Evolutionary conservation across 2,113 vertebrate species (phyloP), one percentile per base, ranked within the genome.

Genomic region (Siniperca knerii): DNA sequence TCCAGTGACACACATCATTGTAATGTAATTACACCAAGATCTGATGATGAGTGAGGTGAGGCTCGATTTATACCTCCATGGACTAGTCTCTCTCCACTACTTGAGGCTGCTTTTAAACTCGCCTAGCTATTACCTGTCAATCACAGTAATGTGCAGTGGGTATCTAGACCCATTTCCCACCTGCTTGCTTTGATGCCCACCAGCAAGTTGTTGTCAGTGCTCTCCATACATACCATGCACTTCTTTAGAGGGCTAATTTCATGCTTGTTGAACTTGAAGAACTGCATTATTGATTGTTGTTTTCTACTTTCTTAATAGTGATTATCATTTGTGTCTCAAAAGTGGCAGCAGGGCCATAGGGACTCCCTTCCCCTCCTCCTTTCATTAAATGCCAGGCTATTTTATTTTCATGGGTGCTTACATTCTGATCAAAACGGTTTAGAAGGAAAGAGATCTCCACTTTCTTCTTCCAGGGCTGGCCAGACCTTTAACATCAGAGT

Each of bases 201-300:
- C 81, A 84, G 81, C 68, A 89, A 72, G 66, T 73, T 86, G 79
- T 87, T 91, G 88, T 86, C 79, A 82, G 86, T 82, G 69, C 76
- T 68, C 60, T 79, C 72, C 61, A 81, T 86, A 81, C 79, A 73
- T 42, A 72, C 73, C 55, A 29, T 87, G 74, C 71, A 62, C 81
- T 76, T 85, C 83, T 88, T 60, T 60, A 82, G 81, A 77, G 75
- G 84, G 84, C 77, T 94, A 91, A 95, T 96, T 95, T 95, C 94
- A 94, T 94, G 95, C 92, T 89, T 92, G 92, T 87, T 93, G 92
- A 88, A 85, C 79, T 91, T 83, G 25, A 88, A 88, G 86, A 93
- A 92, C 76, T 82, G 85, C 85, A 67, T 76, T 90, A 91, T 94
- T 82, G 89, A 92, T 92, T 93, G 78, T 86, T 90, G 87, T 91